phyloP scores from a whole-genome alignment of 2,888 invertebrate species.

The Meghimatium bilineatum region DNA sequence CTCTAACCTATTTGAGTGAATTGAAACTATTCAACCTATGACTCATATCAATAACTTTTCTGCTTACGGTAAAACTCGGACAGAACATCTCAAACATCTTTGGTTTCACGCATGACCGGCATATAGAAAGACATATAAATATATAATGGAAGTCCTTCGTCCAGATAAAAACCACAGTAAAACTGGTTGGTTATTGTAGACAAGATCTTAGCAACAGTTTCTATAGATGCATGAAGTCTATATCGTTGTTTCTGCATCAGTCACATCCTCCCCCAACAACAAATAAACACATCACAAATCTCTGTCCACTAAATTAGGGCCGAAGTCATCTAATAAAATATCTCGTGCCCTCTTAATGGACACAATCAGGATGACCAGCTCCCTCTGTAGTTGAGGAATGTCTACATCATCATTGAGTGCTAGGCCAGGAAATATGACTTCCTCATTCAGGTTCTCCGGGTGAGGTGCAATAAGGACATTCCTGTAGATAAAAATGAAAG shows the following conservation, averaged over 20 bases:
- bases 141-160: not conserved
- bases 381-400: constrained; percentile 22
- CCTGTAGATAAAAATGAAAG: constrained; percentile 51
- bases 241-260: not conserved
- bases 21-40: too few relatives aligned
- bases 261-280: not conserved
- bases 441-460: constrained; percentile 64
- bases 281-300: constrained; percentile 16
- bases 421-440: constrained; percentile 67
- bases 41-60: not conserved
- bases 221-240: not conserved
- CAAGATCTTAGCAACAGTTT: not conserved
- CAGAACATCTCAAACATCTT: not conserved
- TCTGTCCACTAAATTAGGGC: constrained; percentile 29
- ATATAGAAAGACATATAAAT: not conserved
- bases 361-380: constrained; percentile 50
- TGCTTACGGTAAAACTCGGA: not conserved
- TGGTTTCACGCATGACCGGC: not conserved
- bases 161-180: not conserved
- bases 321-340: constrained; percentile 52
- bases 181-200: not conserved
- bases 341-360: constrained; percentile 49
- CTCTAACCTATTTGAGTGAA: too few relatives aligned
- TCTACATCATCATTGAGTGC: constrained; percentile 49
- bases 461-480: constrained; percentile 68